These are phyloP conservation scores for Cynaeus angustus DNA, from an alignment of 2,888 invertebrate species.

Conservation along the genomic window DNA sequence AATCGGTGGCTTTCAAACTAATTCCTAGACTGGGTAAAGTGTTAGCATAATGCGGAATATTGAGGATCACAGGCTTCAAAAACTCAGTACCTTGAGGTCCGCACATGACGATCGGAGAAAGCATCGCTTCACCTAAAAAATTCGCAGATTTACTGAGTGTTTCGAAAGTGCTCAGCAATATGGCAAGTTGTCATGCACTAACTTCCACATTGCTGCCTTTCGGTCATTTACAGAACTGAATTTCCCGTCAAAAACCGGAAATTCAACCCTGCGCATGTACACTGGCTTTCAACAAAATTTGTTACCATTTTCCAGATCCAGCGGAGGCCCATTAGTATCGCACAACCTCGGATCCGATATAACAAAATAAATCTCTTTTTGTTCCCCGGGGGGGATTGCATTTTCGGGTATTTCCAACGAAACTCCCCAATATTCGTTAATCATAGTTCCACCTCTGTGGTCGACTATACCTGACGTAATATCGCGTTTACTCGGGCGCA, in stretches of 20 bases:
- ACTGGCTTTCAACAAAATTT: conserved; percentile 59
- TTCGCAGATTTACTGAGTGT: too few relatives aligned
- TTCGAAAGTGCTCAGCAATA: too few relatives aligned
- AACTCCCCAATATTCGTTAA: conserved; percentile 93
- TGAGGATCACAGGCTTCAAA: conserved; percentile 89
- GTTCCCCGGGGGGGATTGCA: conserved; percentile 86
- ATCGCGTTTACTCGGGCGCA: conserved; percentile 68
- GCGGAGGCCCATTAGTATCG: conserved; percentile 78
- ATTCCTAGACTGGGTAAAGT: conserved; percentile 84
- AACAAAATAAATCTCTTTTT: conserved; percentile 95
- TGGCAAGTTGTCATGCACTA: too few relatives aligned
- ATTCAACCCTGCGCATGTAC: conserved; percentile 56
- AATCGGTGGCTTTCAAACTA: conserved; percentile 86
- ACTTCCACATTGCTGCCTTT: too few relatives aligned
- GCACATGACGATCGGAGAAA: conserved; percentile 96
- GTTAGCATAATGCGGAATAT: conserved; percentile 91
- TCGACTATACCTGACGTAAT: conserved; percentile 77
- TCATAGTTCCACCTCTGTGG: conserved; percentile 86
- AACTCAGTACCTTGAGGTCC: conserved; percentile 95
- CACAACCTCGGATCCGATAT: conserved; percentile 86
- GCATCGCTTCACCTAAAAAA: conserved; percentile 93
- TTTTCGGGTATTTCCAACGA: conserved; percentile 91
- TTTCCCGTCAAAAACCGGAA: too few relatives aligned
- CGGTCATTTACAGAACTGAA: too few relatives aligned
- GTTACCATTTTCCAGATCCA: conserved; percentile 92